Evolutionary conservation across 2,888 invertebrate species (phyloP), one percentile per base, ranked within the genome.

Genomic region (Stenchaetothrips biformis): DNA sequence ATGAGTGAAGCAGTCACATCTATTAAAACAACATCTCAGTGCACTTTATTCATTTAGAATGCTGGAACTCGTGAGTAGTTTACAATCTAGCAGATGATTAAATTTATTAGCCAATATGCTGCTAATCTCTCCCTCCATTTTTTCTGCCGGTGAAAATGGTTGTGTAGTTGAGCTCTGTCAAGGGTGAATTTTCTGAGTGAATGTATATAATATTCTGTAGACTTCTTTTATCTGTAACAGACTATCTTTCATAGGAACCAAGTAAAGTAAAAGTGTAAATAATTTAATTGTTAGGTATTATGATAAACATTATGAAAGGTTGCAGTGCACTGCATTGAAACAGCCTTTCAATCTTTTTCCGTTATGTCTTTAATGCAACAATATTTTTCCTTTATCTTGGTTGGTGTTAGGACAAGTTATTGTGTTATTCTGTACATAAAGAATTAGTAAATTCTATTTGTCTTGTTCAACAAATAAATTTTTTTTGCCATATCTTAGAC

Each of bases 351-450:
- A 11, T 74, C 25, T 25, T 74, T 25, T 74, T 74, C 25, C 21
- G 67, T 74, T 74, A 74, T 4, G 21, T 74, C 11, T 8, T 21
- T 74, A 74, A 21, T 2, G 25, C 21, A 74, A 25, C 67, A 74
- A 25, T 74, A 74, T 74, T 74, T 74, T 21, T 25, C 67, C 67
- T 21, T 74, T 74, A 74, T 74, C 67, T 74, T 74, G 67, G 67
- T 74, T 74, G 67, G 67, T 21, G 67, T 74, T 25, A 74, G 67
- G 67, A 74, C 21, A 74, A 74, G 67, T 25, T 74, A 21, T 25
- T 74, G 67, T 74, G 25, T 74, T 74, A 74, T 74, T 74, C 25
- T 74, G 67, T 74, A 74, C 8, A 74, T 74, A 74, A 8, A 18
- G 21, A 74, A 11, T 11, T 74, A 74, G 25, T 74, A 74, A 74